Conservation (phyloP, 2,113 vertebrate species). For the Mormoops blainvillei region DNA sequence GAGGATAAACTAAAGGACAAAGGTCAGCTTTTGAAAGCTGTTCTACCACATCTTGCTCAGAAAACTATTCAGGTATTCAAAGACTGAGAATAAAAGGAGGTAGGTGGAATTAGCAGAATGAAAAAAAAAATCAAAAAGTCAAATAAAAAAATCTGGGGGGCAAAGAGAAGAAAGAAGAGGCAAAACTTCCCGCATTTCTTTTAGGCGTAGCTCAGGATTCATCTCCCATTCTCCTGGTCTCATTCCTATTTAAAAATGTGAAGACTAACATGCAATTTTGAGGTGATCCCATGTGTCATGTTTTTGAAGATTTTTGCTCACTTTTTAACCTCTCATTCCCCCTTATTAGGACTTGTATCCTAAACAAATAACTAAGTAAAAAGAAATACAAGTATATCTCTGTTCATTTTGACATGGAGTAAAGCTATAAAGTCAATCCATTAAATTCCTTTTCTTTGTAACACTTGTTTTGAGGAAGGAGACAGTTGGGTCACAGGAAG, state of each 20-base stretch:
- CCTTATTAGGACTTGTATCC: not conserved
- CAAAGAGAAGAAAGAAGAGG: not conserved
- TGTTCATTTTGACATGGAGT: slow-evolving; percentile 22
- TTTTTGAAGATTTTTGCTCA: not conserved
- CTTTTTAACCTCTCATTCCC: not conserved
- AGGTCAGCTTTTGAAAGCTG: slow-evolving; percentile 64
- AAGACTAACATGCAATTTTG: slow-evolving; percentile 13
- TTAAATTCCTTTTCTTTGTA: slow-evolving; percentile 15
- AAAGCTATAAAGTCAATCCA: slow-evolving; percentile 1
- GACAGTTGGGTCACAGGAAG: not conserved
- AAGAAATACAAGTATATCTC: not conserved
- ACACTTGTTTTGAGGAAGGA: not conserved
- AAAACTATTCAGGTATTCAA: slow-evolving; percentile 61
- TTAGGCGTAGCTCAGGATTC: not conserved
- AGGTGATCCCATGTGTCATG: not conserved
- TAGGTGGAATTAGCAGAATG: slow-evolving; percentile 26
- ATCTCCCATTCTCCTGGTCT: not conserved
- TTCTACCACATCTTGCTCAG: slow-evolving; percentile 51
- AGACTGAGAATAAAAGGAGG: not conserved
- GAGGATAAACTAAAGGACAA: slow-evolving; percentile 69
- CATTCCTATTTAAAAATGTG: not conserved
- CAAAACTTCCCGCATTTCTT: not conserved
- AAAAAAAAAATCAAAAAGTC: not conserved
- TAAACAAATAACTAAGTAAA: not conserved
- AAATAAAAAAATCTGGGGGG: not conserved